Conservation (phyloP, 2,797 vertebrate genomes). For the Pelobates cultripes region DNA sequence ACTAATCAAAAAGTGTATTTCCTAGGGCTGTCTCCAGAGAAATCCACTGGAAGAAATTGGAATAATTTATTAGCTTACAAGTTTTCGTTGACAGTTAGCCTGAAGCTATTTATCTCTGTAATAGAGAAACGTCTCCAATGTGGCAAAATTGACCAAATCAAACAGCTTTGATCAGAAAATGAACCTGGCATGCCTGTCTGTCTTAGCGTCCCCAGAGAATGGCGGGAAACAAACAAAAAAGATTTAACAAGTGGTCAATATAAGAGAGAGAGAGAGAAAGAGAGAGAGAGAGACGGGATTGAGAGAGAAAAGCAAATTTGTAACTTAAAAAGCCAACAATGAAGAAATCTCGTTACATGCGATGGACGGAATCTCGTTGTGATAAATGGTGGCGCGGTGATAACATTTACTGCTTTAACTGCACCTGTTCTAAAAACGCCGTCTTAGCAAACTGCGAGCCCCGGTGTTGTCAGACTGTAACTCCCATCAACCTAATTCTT, state of each 20-base stretch:
- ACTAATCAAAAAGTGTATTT: slow-evolving; percentile 99
- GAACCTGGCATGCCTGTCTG: slow-evolving; percentile 99
- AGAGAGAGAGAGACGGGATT: slow-evolving; percentile 14
- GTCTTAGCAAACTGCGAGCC: neutral
- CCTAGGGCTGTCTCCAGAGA: slow-evolving; percentile 98
- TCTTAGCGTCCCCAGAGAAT: slow-evolving; percentile 87
- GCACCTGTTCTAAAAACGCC: too few species aligned
- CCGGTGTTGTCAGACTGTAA: neutral
- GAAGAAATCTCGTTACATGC: slow-evolving; percentile 67
- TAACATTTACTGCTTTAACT: too few species aligned
- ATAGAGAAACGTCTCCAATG: slow-evolving; percentile 99
- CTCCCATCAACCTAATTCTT: neutral
- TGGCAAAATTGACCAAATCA: slow-evolving; percentile 99
- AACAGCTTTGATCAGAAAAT: slow-evolving; percentile 99
- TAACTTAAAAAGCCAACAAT: slow-evolving; percentile 67
- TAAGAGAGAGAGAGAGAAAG: slow-evolving; percentile 67
- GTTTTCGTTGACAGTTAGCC: slow-evolving; percentile 99
- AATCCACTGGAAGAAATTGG: slow-evolving; percentile 99
- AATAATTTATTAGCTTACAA: slow-evolving; percentile 99
- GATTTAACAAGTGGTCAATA: slow-evolving; percentile 93
- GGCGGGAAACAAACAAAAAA: slow-evolving; percentile 93
- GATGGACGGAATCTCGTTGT: slow-evolving; percentile 70
- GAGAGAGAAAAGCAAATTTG: slow-evolving; percentile 63
- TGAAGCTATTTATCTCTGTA: slow-evolving; percentile 99
- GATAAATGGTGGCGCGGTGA: slow-evolving; percentile 66